phyloP scores from a whole-genome alignment of 2,888 invertebrate species.

The Oxytorus armatus region DNA sequence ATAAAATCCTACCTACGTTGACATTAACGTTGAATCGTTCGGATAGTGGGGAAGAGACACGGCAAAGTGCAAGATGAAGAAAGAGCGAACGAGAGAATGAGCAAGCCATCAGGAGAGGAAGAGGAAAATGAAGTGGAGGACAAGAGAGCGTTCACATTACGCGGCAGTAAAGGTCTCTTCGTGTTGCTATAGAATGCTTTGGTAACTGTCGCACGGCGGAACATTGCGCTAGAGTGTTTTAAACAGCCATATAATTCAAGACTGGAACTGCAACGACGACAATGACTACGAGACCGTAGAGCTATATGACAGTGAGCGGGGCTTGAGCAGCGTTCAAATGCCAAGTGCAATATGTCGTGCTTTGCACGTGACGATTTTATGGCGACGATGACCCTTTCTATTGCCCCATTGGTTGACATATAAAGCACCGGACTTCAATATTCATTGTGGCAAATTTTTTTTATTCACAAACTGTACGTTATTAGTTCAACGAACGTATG shows the following conservation, averaged over 20 bases:
- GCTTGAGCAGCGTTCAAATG: neutral
- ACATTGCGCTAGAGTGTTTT: conserved; percentile 11
- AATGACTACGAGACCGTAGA: neutral
- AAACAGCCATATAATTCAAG: conserved; percentile 27
- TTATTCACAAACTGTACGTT: neutral
- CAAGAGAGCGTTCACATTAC: conserved; percentile 2
- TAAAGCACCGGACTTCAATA: neutral
- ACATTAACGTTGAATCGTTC: neutral
- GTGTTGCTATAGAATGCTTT: neutral
- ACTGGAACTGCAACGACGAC: neutral
- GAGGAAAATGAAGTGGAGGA: neutral
- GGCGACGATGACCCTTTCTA: neutral
- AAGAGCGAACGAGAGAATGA: neutral
- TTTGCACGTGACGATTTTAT: conserved; percentile 9
- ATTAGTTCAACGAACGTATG: too few relatives aligned
- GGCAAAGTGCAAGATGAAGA: neutral
- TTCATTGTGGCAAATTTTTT: neutral
- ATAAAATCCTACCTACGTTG: too few relatives aligned
- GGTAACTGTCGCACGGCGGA: neutral
- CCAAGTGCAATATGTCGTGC: conserved; percentile 12
- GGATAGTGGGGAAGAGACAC: neutral
- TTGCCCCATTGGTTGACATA: neutral
- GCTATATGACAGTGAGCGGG: neutral
- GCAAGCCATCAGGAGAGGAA: conserved; percentile 8
- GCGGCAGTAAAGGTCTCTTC: neutral